Percentiles rank a stretch among this genome's conserved stretches.
These are phyloP conservation scores for Melanchra persicariae DNA, from an alignment of 2,888 invertebrate species.

Conservation along the genomic window DNA sequence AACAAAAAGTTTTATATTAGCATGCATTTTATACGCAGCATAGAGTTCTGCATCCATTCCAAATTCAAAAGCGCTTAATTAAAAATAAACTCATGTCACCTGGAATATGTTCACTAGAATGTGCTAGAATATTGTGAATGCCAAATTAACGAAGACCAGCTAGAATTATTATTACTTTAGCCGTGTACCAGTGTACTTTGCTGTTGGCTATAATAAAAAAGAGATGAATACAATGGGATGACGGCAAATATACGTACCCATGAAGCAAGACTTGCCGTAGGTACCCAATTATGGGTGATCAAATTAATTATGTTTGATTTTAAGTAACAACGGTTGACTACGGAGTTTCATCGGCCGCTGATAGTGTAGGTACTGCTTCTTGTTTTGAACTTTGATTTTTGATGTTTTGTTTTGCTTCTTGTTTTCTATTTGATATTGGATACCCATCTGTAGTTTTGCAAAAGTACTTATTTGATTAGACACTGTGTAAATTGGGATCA, in stretches of 20 bases:
- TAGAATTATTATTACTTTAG: background rate
- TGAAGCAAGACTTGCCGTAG: too few species aligned
- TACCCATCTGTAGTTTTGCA: too few species aligned
- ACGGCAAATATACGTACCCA: too few species aligned
- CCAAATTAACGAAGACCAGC: slow-evolving; percentile 20
- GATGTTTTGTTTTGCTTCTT: too few species aligned
- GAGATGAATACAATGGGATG: background rate
- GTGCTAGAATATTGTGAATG: slow-evolving; percentile 32
- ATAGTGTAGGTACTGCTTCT: too few species aligned
- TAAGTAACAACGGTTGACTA: too few species aligned
- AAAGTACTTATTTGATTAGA: too few species aligned
- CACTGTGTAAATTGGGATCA: background rate
- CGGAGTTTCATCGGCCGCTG: too few species aligned
- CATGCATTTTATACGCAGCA: slow-evolving; percentile 23
- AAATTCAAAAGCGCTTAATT: slow-evolving; percentile 56
- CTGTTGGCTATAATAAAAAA: background rate
- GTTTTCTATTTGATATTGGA: too few species aligned
- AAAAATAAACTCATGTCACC: slow-evolving; percentile 51
- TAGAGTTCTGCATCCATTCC: slow-evolving; percentile 45
- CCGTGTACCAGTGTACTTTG: background rate
- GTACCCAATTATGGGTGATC: too few species aligned
- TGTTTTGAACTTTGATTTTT: too few species aligned
- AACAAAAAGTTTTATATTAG: slow-evolving; percentile 38
- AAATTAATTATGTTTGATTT: too few species aligned
- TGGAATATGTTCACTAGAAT: slow-evolving; percentile 26